Base-by-base conservation (phyloP, 2,113 vertebrate genomes). In the Thunnus thynnus region DNA sequence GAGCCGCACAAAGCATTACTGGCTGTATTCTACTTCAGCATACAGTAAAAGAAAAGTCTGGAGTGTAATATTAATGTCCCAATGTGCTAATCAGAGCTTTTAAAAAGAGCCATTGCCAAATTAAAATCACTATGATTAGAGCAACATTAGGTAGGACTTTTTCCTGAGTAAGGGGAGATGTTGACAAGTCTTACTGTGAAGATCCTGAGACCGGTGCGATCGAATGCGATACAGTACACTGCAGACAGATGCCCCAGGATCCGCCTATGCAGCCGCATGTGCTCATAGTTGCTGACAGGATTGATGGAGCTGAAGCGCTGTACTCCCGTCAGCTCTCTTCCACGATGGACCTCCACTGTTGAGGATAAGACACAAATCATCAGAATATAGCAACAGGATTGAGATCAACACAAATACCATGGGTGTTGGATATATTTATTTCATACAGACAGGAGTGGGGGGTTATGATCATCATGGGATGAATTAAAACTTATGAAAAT, bases 141-240 rank as follows among this genome's bases (percentile, higher is more conserved):
- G 1, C 18, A 4, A 76, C 14, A 48, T 48, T 30, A 25, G 52
- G 18, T 11, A n/a, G 5, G 2, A 4, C 8, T 25, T 27, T 47
- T 60, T 18, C 46, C 5, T 48, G 10, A 17, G 16, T 2, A 44
- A 9, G 14, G 9, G 1, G 2, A 44, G 44, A 44, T 9, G 12
- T 30, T 9, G 41, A 10, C 22, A 22, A 3, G 61, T 95, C 97
- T 98, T 93, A 99, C 98, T 86, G 98, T 99, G 86, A 99, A 99
- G 93, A 99, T 99, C 92, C 98, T 96, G 89, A 97, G 96, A 86
- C 98, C 98, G 41, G 98, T 97, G 84, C 97, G 97, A 90, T 99
- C 98, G 62, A 99, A 99, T 36, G 97, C 97, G 72, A 99, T 97
- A 93, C 98, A 99, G 91, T 99, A 99, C n/a, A 99, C 98, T 50